A percentile compares a stretch with the other conserved stretches of the same genome.
Evolutionary conservation across 2,797 vertebrate genomes (phyloP).

Genomic region (Nannoperca obscura): DNA sequence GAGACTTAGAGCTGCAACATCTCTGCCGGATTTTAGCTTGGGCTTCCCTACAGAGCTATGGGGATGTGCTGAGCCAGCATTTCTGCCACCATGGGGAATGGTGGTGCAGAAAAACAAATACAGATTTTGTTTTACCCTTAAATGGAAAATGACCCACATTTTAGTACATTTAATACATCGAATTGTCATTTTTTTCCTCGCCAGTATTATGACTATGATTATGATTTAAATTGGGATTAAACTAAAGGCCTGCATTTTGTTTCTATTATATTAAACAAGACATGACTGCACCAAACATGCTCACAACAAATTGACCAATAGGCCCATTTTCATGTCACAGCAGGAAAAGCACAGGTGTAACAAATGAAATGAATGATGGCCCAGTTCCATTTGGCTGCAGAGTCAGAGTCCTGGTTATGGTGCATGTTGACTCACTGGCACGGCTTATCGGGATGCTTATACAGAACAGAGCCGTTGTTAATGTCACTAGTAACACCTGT

Average conservation of each 20-base stretch:
- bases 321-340: too few species aligned
- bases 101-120: neutral
- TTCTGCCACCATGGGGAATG: neutral
- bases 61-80: constrained; percentile 30
- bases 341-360: neutral
- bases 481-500: neutral
- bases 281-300: neutral
- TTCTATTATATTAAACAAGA: neutral
- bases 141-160: neutral
- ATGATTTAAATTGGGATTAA: neutral
- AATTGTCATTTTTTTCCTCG: neutral
- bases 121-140: neutral
- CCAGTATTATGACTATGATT: too few species aligned
- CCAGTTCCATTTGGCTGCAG: neutral
- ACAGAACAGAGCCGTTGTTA: neutral
- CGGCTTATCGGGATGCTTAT: neutral
- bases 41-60: constrained; percentile 17
- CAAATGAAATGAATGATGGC: neutral
- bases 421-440: neutral
- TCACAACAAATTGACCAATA: too few species aligned
- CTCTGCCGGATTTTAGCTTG: neutral
- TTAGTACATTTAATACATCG: neutral
- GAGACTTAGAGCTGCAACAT: constrained; percentile 12
- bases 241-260: neutral
- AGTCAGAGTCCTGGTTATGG: neutral